phyloP scores from a whole-genome alignment of 2,888 invertebrate genomes.

The Anoplius nigerrimus region DNA sequence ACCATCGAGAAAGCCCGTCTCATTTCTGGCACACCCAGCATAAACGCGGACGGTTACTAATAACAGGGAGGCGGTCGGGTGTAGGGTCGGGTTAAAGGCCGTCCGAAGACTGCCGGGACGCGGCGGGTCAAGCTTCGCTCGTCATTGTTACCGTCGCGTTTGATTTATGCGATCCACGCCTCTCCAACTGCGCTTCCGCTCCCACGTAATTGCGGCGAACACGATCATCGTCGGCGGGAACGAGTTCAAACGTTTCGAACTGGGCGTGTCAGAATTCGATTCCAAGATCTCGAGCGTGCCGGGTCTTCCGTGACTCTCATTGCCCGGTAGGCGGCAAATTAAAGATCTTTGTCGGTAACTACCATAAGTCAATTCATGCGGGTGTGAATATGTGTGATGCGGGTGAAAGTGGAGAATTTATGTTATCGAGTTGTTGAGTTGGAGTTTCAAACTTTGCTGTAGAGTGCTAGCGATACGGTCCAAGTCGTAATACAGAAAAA shows the following conservation, averaged over 20 bases:
- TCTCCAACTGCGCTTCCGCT: constrained; percentile 20
- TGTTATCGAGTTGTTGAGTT: no score
- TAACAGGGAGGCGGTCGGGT: constrained; percentile 17
- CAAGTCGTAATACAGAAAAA: no score
- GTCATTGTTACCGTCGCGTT: constrained; percentile 49
- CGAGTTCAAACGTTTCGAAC: constrained; percentile 16
- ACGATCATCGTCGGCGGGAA: not conserved
- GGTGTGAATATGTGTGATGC: no score
- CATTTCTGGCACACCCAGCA: constrained; percentile 1
- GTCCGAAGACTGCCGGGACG: constrained; percentile 42
- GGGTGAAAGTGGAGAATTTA: no score
- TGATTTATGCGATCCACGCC: constrained; percentile 48
- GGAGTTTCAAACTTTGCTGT: no score
- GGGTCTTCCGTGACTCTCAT: no score
- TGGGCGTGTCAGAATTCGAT: constrained; percentile 16
- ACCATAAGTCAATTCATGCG: no score
- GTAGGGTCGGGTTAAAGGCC: constrained; percentile 38
- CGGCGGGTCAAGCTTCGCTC: constrained; percentile 24
- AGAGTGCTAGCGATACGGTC: no score
- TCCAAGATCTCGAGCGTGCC: not conserved
- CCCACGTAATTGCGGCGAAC: constrained; percentile 42
- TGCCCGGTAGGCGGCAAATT: no score
- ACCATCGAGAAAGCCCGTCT: no score
- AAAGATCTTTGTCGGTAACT: no score
- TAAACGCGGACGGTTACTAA: constrained; percentile 30